Conservation (phyloP, 2,113 vertebrate species). For the Engraulis encrasicolus region DNA sequence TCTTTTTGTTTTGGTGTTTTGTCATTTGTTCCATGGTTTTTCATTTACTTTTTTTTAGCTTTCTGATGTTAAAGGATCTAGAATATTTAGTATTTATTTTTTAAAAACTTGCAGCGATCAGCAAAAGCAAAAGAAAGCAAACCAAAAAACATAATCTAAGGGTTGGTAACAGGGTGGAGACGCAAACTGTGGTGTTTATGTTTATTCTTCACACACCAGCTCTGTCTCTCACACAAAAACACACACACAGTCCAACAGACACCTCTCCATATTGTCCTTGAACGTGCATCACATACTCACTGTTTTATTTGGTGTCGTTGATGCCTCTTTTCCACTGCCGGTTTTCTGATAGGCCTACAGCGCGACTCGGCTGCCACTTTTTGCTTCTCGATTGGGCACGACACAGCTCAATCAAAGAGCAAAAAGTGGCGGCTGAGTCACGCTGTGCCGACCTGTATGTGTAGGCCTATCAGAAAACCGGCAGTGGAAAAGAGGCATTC, state of each 20-base stretch:
- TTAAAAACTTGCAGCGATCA: slow-evolving; percentile 55
- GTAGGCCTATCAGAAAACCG: no score
- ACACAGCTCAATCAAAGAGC: no score
- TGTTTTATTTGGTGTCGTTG: slow-evolving; percentile 44
- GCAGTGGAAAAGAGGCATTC: no score
- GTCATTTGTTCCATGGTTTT: slow-evolving; percentile 30
- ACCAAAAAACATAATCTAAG: slow-evolving; percentile 66
- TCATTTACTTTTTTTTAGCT: slow-evolving; percentile 38
- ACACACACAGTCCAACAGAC: no score
- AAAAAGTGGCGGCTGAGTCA: no score
- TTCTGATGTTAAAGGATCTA: slow-evolving; percentile 35
- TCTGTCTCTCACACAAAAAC: background rate
- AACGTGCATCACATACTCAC: slow-evolving; percentile 19
- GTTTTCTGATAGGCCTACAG: no score
- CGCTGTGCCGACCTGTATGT: no score
- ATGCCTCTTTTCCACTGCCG: no score
- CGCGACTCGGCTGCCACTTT: no score
- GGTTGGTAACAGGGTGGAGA: slow-evolving; percentile 47
- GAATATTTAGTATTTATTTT: slow-evolving; percentile 72
- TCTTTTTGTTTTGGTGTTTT: slow-evolving; percentile 47
- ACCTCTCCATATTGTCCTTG: background rate
- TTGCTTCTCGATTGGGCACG: no score
- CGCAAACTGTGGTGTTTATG: slow-evolving; percentile 43
- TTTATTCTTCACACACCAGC: background rate
- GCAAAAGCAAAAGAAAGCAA: slow-evolving; percentile 55